phyloP scores from a whole-genome alignment of 2,113 vertebrate species.

The Larimichthys polyactis region DNA sequence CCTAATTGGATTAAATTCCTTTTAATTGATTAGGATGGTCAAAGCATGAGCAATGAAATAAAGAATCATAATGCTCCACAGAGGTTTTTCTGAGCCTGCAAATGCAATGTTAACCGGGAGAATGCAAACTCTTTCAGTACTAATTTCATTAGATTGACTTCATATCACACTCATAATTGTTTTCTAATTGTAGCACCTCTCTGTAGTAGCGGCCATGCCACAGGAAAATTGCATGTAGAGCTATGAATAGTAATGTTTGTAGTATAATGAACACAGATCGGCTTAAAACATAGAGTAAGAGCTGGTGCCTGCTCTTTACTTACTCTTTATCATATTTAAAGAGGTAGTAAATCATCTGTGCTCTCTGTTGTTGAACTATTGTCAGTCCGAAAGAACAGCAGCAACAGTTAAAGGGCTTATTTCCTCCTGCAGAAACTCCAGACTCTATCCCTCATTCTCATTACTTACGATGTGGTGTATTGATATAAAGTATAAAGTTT shows the following conservation, averaged over 20 bases:
- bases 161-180: background rate
- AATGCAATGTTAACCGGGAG: conserved; percentile 8
- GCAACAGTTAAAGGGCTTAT: background rate
- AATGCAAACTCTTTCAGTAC: conserved; percentile 28
- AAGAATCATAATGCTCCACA: background rate
- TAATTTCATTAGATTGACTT: conserved; percentile 38
- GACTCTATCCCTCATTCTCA: background rate
- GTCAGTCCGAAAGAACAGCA: background rate
- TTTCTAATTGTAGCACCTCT: conserved; percentile 9
- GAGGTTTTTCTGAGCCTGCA: conserved; percentile 33
- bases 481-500: background rate
- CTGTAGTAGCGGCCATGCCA: background rate
- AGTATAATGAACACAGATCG: background rate
- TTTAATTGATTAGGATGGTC: conserved; percentile 68
- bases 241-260: background rate
- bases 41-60: conserved; percentile 47
- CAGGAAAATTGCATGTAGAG: background rate
- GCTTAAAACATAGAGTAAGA: background rate
- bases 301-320: background rate
- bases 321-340: background rate
- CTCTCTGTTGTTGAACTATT: background rate
- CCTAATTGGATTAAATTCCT: conserved; percentile 65
- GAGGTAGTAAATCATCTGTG: background rate
- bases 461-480: background rate
- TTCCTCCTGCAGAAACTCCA: background rate